phyloP scores from a whole-genome alignment of 2,888 invertebrate species.

The Pseudococcus longispinus region DNA sequence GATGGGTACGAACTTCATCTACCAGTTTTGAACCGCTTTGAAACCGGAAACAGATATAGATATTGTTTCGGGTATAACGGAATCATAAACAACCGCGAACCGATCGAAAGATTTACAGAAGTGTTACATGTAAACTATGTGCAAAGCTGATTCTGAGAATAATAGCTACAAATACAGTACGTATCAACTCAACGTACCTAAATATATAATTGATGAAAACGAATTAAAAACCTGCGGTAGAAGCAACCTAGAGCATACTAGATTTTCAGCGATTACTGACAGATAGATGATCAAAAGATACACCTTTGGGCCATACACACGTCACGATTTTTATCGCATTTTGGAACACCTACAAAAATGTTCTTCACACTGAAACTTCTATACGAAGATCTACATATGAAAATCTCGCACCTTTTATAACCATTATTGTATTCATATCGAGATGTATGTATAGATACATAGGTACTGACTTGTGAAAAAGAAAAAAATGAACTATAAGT shows the following conservation, averaged over 20 bases:
- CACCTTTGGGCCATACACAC: neutral
- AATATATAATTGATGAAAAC: neutral
- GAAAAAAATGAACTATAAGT: neutral
- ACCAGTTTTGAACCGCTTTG: neutral
- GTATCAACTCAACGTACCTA: neutral
- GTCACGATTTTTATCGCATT: constrained; percentile 9
- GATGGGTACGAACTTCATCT: no score
- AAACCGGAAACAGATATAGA: neutral
- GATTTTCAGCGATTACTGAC: neutral
- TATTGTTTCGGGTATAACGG: neutral
- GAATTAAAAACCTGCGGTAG: neutral
- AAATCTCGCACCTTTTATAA: neutral
- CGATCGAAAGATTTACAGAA: neutral
- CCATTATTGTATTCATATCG: neutral
- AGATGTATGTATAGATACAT: neutral
- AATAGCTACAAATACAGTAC: neutral
- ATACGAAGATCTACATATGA: neutral
- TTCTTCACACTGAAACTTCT: neutral
- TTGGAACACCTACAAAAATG: neutral
- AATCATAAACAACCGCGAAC: neutral
- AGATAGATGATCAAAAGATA: neutral
- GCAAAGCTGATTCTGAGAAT: neutral
- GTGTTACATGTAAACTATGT: neutral
- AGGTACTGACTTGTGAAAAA: neutral
- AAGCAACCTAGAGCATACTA: neutral